Base-by-base conservation (phyloP, 1,140 invertebrate genomes). In the Drosophila quadrilineata region DNA sequence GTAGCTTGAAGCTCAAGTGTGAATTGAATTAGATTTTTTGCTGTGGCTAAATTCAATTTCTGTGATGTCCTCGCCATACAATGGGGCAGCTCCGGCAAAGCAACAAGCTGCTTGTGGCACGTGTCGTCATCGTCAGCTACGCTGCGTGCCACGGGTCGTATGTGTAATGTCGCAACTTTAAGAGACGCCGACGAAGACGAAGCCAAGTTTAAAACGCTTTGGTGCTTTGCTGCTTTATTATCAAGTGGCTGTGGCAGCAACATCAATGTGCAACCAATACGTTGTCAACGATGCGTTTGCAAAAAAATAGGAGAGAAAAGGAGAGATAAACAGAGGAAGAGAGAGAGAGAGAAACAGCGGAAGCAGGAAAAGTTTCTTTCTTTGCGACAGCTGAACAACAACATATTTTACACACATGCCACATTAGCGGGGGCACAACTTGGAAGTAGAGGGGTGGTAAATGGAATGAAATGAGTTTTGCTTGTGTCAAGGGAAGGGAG, bases 21-120 rank as follows among this genome's bases (percentile, higher is more conserved):
- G 79, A 85, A 84, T 84, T 70, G 79, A 84, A 69, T 84, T 84
- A 84, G n/a, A n/a, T n/a, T n/a, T n/a, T n/a, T n/a, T 66, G 36
- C 48, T 28, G 26, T 33, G 65, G 70, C 64, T 26, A 71, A 85
- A 84, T 85, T 84, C 69, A 84, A 84, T 84, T 84, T 85, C 50
- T 48, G 53, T 49, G 19, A 17, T 49, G 36, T 38, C 26, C 21
- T 10, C 9, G 24, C 21, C 41, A 33, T 53, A 72, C 70, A 45
- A 69, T n/a, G n/a, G n/a, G n/a, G n/a, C n/a, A n/a, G n/a, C n/a
- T n/a, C n/a, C n/a, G n/a, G n/a, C n/a, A 72, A 46, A 52, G 16
- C 26, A 6, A 22, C 49, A 33, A 38, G 19, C n/a, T n/a, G n/a
- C n/a, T n/a, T n/a, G n/a, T n/a, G n/a, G n/a, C 75, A 68, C 71